Evolutionary conservation across 2,113 vertebrate genomes (phyloP).

Genomic region (Cygnus buccinator): DNA sequence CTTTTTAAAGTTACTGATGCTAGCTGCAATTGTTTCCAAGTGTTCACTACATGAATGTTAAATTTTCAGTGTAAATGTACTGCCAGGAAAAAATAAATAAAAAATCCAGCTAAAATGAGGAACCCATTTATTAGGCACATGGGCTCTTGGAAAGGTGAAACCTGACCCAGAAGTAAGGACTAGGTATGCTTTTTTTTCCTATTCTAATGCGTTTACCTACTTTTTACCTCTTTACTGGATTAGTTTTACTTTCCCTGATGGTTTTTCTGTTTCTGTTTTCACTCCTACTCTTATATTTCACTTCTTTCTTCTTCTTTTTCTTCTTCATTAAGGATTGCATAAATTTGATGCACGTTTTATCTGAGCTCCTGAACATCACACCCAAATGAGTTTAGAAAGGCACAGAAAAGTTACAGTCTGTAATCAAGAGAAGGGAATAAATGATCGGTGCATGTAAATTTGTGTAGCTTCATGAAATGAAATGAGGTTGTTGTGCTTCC

Average conservation of each 20-base stretch:
- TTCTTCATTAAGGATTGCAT: not conserved
- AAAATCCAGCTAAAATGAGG: not conserved
- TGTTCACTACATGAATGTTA: not conserved
- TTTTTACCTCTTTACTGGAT: not conserved
- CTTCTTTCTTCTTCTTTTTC: not conserved
- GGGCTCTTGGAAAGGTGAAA: not conserved
- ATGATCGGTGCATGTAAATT: not conserved
- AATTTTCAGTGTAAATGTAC: not conserved
- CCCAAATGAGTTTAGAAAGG: not conserved
- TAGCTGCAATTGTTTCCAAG: not conserved
- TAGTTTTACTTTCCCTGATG: not conserved
- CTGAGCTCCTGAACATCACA: not conserved
- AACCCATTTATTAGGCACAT: not conserved
- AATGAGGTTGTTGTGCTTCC: not conserved
- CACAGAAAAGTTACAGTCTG: not conserved
- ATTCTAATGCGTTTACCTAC: not conserved
- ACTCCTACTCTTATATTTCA: not conserved
- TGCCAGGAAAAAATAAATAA: not conserved
- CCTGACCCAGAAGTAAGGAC: not conserved
- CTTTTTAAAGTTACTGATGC: not conserved
- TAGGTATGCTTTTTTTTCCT: not conserved
- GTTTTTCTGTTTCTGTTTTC: not conserved
- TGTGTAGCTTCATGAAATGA: not conserved
- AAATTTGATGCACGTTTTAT: not conserved
- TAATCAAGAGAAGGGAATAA: conserved; percentile 2